Conservation (phyloP, 2,113 vertebrate species). For the Numenius arquata region DNA sequence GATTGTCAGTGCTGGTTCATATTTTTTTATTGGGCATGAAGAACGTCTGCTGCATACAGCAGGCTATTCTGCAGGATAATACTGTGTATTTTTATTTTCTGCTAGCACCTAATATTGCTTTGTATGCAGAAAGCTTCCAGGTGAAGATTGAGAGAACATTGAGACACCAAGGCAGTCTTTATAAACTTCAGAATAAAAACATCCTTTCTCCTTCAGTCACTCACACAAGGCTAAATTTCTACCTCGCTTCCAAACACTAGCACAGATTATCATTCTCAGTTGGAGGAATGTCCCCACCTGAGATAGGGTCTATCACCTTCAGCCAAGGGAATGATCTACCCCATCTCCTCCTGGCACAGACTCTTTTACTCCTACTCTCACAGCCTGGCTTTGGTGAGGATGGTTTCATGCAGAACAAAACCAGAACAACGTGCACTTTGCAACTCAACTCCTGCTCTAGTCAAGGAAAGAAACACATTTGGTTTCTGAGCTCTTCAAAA, state of each 20-base stretch:
- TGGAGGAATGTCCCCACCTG: not conserved
- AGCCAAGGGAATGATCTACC: not conserved
- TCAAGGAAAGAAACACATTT: not conserved
- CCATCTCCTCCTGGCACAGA: not conserved
- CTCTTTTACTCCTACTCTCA: not conserved
- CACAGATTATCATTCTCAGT: not conserved
- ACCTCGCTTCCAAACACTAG: not conserved
- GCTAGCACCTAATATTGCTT: not conserved
- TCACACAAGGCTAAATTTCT: not conserved
- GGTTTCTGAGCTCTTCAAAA: not conserved
- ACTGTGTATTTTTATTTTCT: not conserved
- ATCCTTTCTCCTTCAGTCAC: not conserved
- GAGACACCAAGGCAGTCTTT: not conserved
- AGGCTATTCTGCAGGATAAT: not conserved
- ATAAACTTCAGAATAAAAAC: not conserved
- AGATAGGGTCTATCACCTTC: not conserved
- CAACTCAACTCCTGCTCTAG: not conserved
- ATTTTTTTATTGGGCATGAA: constrained; percentile 28
- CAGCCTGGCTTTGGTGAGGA: not conserved
- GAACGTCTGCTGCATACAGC: constrained; percentile 22
- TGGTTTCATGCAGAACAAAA: not conserved
- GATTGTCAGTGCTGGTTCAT: not conserved
- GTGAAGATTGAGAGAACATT: not conserved
- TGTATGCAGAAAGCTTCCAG: not conserved
- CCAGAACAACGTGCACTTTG: not conserved